Evolutionary conservation across 30 jellyfish, hydroid and myxozoan species (phyloP), one percentile per base, ranked within the genome.

Genomic region (Clytia hemisphaerica): DNA sequence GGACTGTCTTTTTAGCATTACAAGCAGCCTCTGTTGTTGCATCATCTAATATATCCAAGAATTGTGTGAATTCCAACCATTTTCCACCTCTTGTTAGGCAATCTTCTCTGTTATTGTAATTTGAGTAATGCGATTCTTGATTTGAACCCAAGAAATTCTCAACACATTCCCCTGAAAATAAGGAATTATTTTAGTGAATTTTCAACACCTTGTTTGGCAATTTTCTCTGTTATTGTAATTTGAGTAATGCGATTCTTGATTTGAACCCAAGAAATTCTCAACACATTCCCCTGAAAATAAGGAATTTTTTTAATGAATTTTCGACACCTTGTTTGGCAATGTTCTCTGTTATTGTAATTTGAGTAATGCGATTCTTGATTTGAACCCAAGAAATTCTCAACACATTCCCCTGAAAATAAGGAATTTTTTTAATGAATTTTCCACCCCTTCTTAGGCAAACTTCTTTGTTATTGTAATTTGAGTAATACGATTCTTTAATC

Each of bases 341-440:
- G 91, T 30, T 71, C 72, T 50, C 75, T 64, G 73, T 80, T 89
- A 80, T 89, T 89, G 83, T 74, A 77, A 49, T 61, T 66, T 0
- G 98, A 81, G 28, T 77, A 75, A 30, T 75, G 77, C 18, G 58
- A 61, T 47, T 12, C 38, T 18, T 22, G 75, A 6, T 59, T 69
- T 49, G 45, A 61, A 22, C n/a, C 42, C 3, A 72, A 25, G 72
- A 42, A 78, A 30, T 78, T 86, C 53, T 86, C 77, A 34, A 78
- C 72, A 34, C 96, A 86, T 75, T 86, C 96, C 67, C 67, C 96
- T 86, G 73, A 2, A n/a, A n/a, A n/a, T n/a, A n/a, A n/a, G n/a
- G n/a, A n/a, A n/a, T n/a, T n/a, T n/a, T n/a, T n/a, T n/a, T n/a
- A n/a, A n/a, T n/a, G n/a, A n/a, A 89, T 32, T 22, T 34, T 46